A percentile compares a stretch with the other conserved stretches of the same genome.
These are phyloP conservation scores for Antheraea yamamai DNA, from an alignment of 2,888 invertebrate species.

Conservation along the genomic window DNA sequence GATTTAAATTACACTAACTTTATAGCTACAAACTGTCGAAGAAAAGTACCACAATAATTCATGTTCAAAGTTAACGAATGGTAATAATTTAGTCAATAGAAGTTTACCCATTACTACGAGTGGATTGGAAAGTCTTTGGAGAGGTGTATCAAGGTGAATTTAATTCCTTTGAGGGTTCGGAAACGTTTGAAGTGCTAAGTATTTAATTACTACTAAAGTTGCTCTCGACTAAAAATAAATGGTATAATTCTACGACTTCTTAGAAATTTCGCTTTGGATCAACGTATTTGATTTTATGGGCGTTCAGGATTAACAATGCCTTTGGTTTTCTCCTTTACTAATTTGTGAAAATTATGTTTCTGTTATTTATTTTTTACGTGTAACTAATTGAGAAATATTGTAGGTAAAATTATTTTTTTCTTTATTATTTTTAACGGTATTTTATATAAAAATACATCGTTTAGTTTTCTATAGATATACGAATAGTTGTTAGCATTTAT, in stretches of 20 bases:
- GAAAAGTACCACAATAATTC: slow-evolving; percentile 3
- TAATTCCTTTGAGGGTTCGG: neutral
- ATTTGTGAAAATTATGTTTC: too few relatives aligned
- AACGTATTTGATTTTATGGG: neutral
- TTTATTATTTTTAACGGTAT: too few relatives aligned
- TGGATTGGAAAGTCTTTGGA: slow-evolving; percentile 2
- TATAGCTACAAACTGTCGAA: neutral
- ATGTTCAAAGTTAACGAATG: slow-evolving; percentile 7
- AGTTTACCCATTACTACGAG: slow-evolving; percentile 2
- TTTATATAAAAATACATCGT: too few relatives aligned
- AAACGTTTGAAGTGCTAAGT: slow-evolving; percentile 9
- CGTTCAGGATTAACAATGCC: neutral
- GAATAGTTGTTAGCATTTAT: too few relatives aligned
- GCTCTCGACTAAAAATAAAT: neutral
- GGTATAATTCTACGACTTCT: neutral
- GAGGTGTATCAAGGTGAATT: slow-evolving; percentile 9
- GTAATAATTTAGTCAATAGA: slow-evolving; percentile 8
- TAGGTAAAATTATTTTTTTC: too few relatives aligned
- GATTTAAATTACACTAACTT: neutral
- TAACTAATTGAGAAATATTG: too few relatives aligned
- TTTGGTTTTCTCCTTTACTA: neutral
- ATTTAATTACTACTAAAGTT: neutral
- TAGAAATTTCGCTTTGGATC: neutral
- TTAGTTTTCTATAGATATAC: too few relatives aligned
- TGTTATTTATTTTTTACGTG: too few relatives aligned